Base-by-base conservation (phyloP, 2,113 vertebrate species). In the Leiothrix lutea region DNA sequence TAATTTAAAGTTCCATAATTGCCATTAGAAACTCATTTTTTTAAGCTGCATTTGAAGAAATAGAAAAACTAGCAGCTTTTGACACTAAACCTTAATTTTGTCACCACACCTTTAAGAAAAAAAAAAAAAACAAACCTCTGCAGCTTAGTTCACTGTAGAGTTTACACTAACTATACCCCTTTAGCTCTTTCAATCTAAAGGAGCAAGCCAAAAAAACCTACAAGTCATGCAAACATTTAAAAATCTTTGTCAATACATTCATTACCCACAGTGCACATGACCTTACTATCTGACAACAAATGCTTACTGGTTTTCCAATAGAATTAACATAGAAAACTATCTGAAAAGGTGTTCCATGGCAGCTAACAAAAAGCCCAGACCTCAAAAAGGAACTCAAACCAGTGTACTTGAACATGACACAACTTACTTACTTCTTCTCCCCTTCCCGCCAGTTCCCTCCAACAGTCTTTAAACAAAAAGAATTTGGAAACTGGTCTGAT, bases 401-500 rank as follows among this genome's bases (percentile, higher is more conserved):
- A 17, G 5, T 17, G 12, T 50, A n/a, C 25, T 50, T 2, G 3
- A 54, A 72, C 11, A 80, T 17, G 24, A 60, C 16, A 60, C 5
- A 73, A 33, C 2, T 38, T 56, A 45, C 0, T 33, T 53, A 23
- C 3, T 75, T 14, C 15, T 24, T 74, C 40, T 64, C 26, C 26
- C 3, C 21, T 53, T n/a, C 6, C 5, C 7, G 6, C 11, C 14
- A 26, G 6, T 3, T 23, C 11, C 12, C 24, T 38, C 8, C 14
- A 82, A n/a, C 4, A 53, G n/a, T 26, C 31, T 89, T 86, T 70
- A 70, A 64, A 86, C 18, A 70, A 80, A 87, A 56, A 5, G 9
- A 71, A 73, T 78, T 50, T 38, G 35, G 65, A 81, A 88, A 88
- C 23, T 45, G 28, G 20, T 80, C 19, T 42, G 28, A 62, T 0